Conservation (phyloP, 2,113 vertebrate species). For the Thinocorus orbignyianus region DNA sequence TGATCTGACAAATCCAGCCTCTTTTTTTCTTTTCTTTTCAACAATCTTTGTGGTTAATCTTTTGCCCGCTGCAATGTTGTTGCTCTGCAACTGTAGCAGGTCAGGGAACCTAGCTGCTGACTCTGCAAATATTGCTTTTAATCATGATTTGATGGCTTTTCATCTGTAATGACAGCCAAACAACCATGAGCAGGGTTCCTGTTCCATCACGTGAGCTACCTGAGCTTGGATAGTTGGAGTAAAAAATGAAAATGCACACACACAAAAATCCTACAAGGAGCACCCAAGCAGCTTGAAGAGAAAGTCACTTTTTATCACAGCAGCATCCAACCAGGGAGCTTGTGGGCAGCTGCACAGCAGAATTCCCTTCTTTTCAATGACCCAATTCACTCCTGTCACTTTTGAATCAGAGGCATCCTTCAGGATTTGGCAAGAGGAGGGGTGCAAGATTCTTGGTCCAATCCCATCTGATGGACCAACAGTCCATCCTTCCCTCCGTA, state of each 20-base stretch:
- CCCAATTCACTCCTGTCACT: conserved; percentile 9
- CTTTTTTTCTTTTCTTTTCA: conserved; percentile 6
- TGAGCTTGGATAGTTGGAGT: neutral
- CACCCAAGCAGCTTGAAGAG: neutral
- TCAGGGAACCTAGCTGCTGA: conserved; percentile 27
- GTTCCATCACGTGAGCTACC: neutral
- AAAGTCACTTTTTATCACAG: neutral
- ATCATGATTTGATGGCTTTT: conserved; percentile 21
- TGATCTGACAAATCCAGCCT: conserved; percentile 39
- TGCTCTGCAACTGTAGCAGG: conserved; percentile 13
- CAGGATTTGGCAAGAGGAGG: conserved; percentile 45
- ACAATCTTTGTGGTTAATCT: conserved; percentile 50
- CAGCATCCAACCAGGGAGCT: neutral
- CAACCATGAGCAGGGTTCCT: neutral
- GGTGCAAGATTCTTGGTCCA: conserved; percentile 57
- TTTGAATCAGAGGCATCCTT: conserved; percentile 42
- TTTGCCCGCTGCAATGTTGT: neutral
- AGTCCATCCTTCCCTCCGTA: neutral
- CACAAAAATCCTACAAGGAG: neutral
- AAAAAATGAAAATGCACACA: neutral
- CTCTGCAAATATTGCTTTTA: conserved; percentile 45
- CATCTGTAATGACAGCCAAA: conserved; percentile 2
- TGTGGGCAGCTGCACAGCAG: neutral
- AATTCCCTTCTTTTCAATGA: neutral
- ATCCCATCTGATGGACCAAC: conserved; percentile 21